A percentile compares a stretch with the other conserved stretches of the same genome.
Conservation (phyloP, 1,140 invertebrate species). For the Nymphalis io region DNA sequence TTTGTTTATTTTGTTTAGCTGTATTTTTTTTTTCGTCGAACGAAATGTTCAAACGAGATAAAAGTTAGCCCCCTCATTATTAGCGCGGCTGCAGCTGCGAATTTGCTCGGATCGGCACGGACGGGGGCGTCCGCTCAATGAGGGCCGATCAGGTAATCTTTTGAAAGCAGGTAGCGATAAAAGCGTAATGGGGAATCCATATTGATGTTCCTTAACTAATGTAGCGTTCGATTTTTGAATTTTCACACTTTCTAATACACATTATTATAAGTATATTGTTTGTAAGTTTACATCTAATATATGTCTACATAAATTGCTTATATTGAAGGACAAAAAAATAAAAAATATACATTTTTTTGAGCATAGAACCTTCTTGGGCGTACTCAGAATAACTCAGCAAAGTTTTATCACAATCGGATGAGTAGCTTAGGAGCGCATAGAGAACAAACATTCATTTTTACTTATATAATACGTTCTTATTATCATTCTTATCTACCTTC, state of each 20-base stretch:
- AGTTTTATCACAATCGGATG: too few species aligned
- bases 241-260: neutral
- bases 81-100: constrained; percentile 25
- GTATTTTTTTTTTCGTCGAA: constrained; percentile 5
- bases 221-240: constrained; percentile 5
- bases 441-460: too few species aligned
- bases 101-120: constrained; percentile 6
- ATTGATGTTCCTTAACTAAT: constrained; percentile 14
- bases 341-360: neutral
- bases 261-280: too few species aligned
- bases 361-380: too few species aligned
- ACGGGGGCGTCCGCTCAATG: constrained; percentile 5
- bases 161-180: constrained; percentile 26
- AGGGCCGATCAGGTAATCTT: constrained; percentile 29
- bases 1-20: neutral
- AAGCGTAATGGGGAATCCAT: constrained; percentile 20
- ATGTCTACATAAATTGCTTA: too few species aligned
- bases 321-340: neutral
- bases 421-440: too few species aligned
- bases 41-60: constrained; percentile 19
- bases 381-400: too few species aligned
- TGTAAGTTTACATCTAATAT: too few species aligned
- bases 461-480: too few species aligned
- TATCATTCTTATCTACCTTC: too few species aligned
- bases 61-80: constrained; percentile 24